Conservation (phyloP, 2,113 vertebrate genomes). For the Theristicus caerulescens region DNA sequence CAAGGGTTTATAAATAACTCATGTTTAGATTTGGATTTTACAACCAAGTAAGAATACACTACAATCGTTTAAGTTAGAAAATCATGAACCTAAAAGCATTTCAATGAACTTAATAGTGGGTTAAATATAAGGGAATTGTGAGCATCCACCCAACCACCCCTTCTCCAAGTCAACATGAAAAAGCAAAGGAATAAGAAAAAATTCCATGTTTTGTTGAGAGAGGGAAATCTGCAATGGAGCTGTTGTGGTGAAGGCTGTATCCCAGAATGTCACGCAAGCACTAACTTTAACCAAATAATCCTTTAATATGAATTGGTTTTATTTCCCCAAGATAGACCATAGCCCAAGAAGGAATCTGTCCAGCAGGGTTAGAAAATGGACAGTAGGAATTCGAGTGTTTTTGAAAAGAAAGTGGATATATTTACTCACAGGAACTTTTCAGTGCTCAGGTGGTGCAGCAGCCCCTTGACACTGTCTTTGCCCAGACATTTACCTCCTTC, state of each 20-base stretch:
- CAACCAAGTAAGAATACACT: not conserved
- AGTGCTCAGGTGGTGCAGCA: not conserved
- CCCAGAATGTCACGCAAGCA: not conserved
- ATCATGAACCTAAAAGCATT: not conserved
- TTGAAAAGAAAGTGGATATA: not conserved
- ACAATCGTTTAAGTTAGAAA: not conserved
- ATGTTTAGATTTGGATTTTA: not conserved
- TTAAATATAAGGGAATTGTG: not conserved
- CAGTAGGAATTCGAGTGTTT: not conserved
- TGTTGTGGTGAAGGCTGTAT: not conserved
- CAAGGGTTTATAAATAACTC: not conserved
- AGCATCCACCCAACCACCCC: not conserved
- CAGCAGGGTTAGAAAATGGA: not conserved
- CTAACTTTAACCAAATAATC: not conserved
- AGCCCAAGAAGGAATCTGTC: not conserved
- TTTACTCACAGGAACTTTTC: not conserved
- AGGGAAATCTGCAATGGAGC: not conserved
- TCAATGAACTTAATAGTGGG: not conserved
- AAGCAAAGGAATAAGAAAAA: not conserved
- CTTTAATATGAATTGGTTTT: not conserved
- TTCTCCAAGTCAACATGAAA: not conserved
- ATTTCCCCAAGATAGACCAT: not conserved
- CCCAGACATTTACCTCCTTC: not conserved
- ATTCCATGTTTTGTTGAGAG: not conserved
- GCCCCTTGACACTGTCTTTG: not conserved